A percentile compares a stretch with the other conserved stretches of the same genome.
Conservation (phyloP, 2,888 invertebrate species). For the Pristionchus japonicus region DNA sequence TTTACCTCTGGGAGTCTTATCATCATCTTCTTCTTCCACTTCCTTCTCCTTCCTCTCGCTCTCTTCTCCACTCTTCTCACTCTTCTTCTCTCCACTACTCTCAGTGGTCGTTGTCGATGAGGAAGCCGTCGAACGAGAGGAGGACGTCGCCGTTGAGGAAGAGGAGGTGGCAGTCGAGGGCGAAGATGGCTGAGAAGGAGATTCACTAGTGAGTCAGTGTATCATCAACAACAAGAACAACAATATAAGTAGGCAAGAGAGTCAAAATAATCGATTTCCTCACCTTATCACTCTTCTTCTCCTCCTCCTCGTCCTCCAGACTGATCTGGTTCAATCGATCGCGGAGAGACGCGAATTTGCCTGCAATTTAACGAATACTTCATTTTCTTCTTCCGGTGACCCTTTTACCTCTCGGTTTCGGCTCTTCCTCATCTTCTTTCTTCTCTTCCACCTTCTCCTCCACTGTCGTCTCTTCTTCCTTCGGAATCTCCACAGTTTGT, state of each 20-base stretch:
- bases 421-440: neutral
- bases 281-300: conserved; percentile 18
- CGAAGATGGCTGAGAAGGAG: neutral
- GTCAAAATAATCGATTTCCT: neutral
- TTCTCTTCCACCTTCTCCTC: neutral
- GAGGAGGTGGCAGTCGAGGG: neutral
- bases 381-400: too few relatives aligned
- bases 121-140: neutral
- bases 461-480: neutral
- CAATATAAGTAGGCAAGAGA: neutral
- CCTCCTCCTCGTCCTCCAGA: neutral
- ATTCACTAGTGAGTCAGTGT: neutral
- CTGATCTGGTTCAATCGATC: neutral
- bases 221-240: neutral
- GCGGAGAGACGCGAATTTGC: neutral
- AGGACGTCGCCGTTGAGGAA: neutral
- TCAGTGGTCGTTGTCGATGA: neutral
- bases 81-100: neutral
- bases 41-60: conserved; percentile 3
- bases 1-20: conserved; percentile 29
- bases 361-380: neutral
- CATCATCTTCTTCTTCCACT: neutral
- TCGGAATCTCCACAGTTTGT: neutral
- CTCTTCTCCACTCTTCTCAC: conserved; percentile 4
- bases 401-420: neutral